phyloP scores from a whole-genome alignment of 2,113 vertebrate genomes.

The Synodontis membranacea region DNA sequence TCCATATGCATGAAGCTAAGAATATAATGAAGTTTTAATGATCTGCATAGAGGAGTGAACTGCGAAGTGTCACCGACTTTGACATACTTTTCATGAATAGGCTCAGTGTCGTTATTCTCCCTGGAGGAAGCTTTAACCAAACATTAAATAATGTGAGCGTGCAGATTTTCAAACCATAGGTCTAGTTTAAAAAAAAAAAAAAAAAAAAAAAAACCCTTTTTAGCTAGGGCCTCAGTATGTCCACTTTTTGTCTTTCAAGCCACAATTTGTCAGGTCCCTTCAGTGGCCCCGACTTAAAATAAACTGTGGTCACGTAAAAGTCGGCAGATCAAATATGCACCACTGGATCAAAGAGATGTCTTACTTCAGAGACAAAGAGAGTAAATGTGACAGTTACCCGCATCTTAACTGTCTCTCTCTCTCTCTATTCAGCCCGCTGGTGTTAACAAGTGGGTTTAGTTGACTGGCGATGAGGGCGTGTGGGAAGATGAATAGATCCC shows the following conservation, averaged over 20 bases:
- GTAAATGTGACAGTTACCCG: slow-evolving; percentile 40
- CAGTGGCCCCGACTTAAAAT: background rate
- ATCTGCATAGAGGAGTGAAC: background rate
- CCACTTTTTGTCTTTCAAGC: background rate
- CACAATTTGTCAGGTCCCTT: background rate
- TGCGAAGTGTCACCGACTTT: background rate
- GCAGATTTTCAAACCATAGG: background rate
- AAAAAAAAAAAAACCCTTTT: background rate
- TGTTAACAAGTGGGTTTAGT: slow-evolving; percentile 54
- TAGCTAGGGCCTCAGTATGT: background rate
- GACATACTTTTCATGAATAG: background rate
- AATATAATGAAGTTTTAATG: background rate
- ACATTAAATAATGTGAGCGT: background rate
- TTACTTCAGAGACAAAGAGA: slow-evolving; percentile 19
- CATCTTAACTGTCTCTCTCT: slow-evolving; percentile 50
- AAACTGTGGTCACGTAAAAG: background rate
- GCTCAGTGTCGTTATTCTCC: background rate
- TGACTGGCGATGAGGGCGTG: slow-evolving; percentile 27
- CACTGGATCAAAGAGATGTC: slow-evolving; percentile 25
- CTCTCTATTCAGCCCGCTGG: slow-evolving; percentile 48
- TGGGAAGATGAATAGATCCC: slow-evolving; percentile 30
- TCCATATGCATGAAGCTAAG: background rate
- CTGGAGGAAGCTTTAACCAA: background rate
- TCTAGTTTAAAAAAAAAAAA: too few species aligned
- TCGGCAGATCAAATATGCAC: slow-evolving; percentile 3